A percentile compares a stretch with the other conserved stretches of the same genome.
phyloP scores from a whole-genome alignment of 2,113 vertebrate species.

The Ailurus styani region DNA sequence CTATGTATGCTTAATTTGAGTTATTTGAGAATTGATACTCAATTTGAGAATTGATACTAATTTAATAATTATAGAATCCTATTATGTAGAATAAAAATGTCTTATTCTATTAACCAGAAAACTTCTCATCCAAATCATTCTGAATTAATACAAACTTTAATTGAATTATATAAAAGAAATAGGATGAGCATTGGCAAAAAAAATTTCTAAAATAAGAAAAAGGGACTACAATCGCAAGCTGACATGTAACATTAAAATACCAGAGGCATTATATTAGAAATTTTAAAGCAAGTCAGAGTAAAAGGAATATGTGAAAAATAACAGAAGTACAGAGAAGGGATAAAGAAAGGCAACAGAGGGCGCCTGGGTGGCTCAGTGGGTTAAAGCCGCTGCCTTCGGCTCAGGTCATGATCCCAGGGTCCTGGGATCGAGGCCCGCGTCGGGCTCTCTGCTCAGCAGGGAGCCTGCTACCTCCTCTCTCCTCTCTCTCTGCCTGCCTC shows the following conservation, averaged over 20 bases:
- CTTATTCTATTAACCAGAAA: conserved; percentile 6
- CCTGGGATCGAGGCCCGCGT: no score
- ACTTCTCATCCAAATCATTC: background rate
- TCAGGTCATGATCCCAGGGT: no score
- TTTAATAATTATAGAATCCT: conserved; percentile 17
- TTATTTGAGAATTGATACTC: conserved; percentile 22
- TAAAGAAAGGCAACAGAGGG: background rate
- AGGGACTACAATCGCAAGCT: background rate
- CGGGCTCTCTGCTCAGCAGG: no score
- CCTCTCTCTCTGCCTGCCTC: no score
- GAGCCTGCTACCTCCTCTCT: no score
- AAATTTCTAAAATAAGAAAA: conserved; percentile 21
- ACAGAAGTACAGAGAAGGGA: background rate
- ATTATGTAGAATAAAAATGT: background rate
- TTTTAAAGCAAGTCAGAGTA: background rate
- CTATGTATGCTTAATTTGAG: conserved; percentile 6
- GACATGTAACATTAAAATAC: background rate
- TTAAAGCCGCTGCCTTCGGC: no score
- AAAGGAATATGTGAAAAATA: conserved; percentile 18
- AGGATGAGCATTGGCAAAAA: background rate
- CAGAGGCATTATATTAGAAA: background rate
- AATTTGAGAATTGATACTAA: conserved; percentile 21
- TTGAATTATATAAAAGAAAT: conserved; percentile 25
- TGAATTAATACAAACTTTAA: conserved; percentile 11
- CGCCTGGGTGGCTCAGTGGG: no score